phyloP scores from a whole-genome alignment of 2,888 invertebrate genomes.

The Polymixis lichenea region DNA sequence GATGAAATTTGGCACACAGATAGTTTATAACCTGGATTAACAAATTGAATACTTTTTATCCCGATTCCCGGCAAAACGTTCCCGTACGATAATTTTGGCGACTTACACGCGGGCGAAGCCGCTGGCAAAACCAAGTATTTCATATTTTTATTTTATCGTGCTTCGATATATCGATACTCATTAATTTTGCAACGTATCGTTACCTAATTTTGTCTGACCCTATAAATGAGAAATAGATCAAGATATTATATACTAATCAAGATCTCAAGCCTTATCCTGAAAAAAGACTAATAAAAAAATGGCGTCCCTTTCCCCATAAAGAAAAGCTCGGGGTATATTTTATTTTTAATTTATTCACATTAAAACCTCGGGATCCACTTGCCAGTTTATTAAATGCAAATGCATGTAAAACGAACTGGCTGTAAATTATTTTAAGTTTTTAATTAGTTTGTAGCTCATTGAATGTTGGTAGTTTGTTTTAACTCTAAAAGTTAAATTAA shows the following conservation, averaged over 20 bases:
- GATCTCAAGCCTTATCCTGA: not conserved
- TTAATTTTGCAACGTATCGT: too few species aligned
- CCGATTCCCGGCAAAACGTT: too few species aligned
- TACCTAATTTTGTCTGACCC: too few species aligned
- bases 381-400: slow-evolving; percentile 51
- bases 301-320: not conserved
- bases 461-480: slow-evolving; percentile 4
- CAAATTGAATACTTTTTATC: too few species aligned
- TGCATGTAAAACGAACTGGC: slow-evolving; percentile 40
- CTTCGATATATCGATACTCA: too few species aligned
- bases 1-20: too few species aligned
- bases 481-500: not conserved
- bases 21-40: too few species aligned
- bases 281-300: slow-evolving; percentile 14
- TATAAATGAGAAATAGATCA: not conserved
- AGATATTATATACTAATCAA: not conserved
- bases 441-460: slow-evolving; percentile 30
- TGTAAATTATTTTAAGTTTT: slow-evolving; percentile 42
- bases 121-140: too few species aligned
- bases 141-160: too few species aligned
- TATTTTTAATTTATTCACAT: slow-evolving; percentile 44
- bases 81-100: too few species aligned
- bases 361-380: slow-evolving; percentile 14
- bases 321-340: not conserved
- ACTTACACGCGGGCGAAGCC: too few species aligned